These are phyloP conservation scores for Bacillus rossius DNA, from an alignment of 1,140 invertebrate genomes.

Conservation along the genomic window DNA sequence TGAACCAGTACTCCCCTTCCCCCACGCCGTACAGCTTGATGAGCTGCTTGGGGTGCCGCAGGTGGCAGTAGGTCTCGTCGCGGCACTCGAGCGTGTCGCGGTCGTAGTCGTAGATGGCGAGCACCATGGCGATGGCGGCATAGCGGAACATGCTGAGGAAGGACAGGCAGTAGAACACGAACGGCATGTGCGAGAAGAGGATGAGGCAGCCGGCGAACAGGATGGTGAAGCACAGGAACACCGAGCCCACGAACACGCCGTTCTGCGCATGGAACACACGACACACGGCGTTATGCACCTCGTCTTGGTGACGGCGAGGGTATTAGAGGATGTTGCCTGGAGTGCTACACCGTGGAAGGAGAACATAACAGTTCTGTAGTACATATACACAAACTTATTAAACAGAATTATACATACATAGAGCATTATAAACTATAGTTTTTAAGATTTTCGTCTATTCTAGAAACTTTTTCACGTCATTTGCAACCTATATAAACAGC, in stretches of 20 bases:
- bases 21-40: slow-evolving; percentile 65
- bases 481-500: no score
- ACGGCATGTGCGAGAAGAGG: slow-evolving; percentile 68
- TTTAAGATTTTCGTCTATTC: no score
- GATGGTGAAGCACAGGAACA: slow-evolving; percentile 53
- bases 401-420: no score
- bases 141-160: slow-evolving; percentile 71
- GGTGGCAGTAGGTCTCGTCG: slow-evolving; percentile 58
- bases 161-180: slow-evolving; percentile 54
- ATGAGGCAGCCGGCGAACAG: slow-evolving; percentile 61
- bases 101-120: slow-evolving; percentile 68
- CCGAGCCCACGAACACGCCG: slow-evolving; percentile 66
- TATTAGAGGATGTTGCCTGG: no score
- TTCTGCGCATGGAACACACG: slow-evolving; percentile 52
- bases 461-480: no score
- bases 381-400: no score
- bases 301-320: no score
- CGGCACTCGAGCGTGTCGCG: slow-evolving; percentile 54
- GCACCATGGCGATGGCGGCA: slow-evolving; percentile 62
- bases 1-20: slow-evolving; percentile 53
- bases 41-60: slow-evolving; percentile 53
- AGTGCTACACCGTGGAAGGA: no score
- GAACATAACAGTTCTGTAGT: no score
- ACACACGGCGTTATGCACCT: no score
- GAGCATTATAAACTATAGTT: no score